Conservation (phyloP, 2,113 vertebrate genomes). For the Oophaga pumilio region DNA sequence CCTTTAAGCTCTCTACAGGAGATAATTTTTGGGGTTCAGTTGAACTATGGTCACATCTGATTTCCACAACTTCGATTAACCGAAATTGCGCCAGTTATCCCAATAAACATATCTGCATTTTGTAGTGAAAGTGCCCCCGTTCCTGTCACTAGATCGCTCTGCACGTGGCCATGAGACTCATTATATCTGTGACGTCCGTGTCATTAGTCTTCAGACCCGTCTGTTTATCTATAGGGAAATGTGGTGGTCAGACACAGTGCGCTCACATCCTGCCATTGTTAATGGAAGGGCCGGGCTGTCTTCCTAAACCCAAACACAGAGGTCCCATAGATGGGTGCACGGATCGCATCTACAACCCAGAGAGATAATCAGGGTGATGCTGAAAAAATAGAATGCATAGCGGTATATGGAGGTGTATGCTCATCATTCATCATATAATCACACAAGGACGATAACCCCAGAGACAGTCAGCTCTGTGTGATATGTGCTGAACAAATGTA, state of each 20-base stretch:
- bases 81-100: too few relatives aligned
- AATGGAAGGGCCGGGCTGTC: slow-evolving; percentile 61
- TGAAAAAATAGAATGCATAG: background rate
- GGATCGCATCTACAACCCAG: background rate
- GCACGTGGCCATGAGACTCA: background rate
- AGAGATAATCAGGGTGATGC: background rate
- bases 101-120: background rate
- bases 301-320: slow-evolving; percentile 52
- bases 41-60: background rate
- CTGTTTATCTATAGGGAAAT: slow-evolving; percentile 53
- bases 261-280: slow-evolving; percentile 70
- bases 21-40: background rate
- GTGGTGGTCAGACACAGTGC: slow-evolving; percentile 23
- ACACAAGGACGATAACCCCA: too few relatives aligned
- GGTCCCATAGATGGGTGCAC: slow-evolving; percentile 15
- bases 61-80: background rate
- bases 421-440: background rate
- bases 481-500: background rate
- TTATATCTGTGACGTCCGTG: slow-evolving; percentile 29
- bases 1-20: background rate
- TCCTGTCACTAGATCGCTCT: background rate
- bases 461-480: background rate
- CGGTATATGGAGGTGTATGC: background rate
- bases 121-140: slow-evolving; percentile 16
- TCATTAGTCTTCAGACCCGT: slow-evolving; percentile 59